A percentile compares a stretch with the other conserved stretches of the same genome.
Conservation (phyloP, 64 coral and sea anemone genomes). For the Astreopora myriophthalma region DNA sequence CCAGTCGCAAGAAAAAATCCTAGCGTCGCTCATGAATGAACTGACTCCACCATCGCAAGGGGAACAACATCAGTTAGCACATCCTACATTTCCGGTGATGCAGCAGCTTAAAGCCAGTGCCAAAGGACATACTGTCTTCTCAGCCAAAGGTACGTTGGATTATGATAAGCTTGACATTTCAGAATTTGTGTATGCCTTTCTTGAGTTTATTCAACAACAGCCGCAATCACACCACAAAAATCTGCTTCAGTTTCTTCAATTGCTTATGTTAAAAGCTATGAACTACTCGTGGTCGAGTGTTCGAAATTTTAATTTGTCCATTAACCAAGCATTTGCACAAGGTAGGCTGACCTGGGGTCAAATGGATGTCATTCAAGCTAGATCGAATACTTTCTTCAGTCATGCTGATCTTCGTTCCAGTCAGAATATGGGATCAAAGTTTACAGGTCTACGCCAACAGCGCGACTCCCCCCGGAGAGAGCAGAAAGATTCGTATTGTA, state of each 20-base stretch:
- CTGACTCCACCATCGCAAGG: neutral
- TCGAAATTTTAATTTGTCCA: conserved; percentile 39
- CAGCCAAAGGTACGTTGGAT: conserved; percentile 20
- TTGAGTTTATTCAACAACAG: conserved; percentile 14
- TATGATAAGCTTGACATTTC: conserved; percentile 49
- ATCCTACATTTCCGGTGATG: neutral
- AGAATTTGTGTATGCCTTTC: conserved; percentile 42
- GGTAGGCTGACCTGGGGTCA: neutral
- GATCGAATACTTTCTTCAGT: conserved; percentile 4
- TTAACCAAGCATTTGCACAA: neutral
- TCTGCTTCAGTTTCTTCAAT: neutral
- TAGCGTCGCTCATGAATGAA: neutral
- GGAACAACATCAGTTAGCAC: neutral
- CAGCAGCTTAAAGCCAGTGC: neutral
- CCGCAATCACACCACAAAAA: neutral
- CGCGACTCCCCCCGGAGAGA: neutral
- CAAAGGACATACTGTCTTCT: neutral
- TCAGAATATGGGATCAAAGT: neutral
- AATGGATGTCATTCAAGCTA: conserved; percentile 1
- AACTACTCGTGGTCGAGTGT: conserved; percentile 35
- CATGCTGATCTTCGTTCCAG: conserved; percentile 6
- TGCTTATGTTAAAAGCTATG: conserved; percentile 30
- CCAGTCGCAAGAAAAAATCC: neutral
- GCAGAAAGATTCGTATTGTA: neutral
- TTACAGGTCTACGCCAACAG: neutral